Base-by-base conservation (phyloP, 1,140 invertebrate species). In the Maconellicoccus hirsutus region DNA sequence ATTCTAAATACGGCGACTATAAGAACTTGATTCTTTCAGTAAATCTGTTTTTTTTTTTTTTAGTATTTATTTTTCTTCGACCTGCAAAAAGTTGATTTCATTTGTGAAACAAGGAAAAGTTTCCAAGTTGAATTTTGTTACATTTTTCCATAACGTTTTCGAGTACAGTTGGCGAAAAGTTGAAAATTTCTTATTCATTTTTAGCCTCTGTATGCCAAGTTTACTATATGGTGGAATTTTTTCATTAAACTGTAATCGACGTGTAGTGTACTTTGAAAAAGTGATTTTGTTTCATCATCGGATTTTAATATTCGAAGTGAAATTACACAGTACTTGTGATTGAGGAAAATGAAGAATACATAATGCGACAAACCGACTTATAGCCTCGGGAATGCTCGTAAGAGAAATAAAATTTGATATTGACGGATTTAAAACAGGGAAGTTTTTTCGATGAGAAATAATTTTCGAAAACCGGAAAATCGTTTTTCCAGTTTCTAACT, bases 401-500 rank as follows among this genome's bases (percentile, higher is more conserved):
- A 52, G n/a, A 52, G 42, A 52, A 52, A 52, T 52, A 52, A 66
- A 66, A 66, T 23, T 66, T 66, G 61, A 66, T 66, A 66, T 66
- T 66, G 61, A 66, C 61, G 61, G 61, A 22, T 66, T 66, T 23
- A 10, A 26, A 52, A 52, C 42, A 66, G 10, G 25, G 25, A 25
- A 66, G 22, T 66, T 25, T 66, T 66, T 66, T 26, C 21, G 25
- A 66, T 23, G 61, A 66, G 25, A 66, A 26, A 66, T 66, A 66
- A 66, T 66, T 66, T 66, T 66, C 61, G 61, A 66, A 66, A 22
- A 66, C 22, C 21, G 61, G 61, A 66, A 66, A 66, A 66, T 66
- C 61, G 61, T 66, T 66, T 66, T 66, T 66, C 61, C 61, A 66
- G 61, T 66, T 66, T 66, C 25, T 66, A 26, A 66, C 61, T 66